Conservation (phyloP, 2,113 vertebrate species). For the Dromaius novaehollandiae region DNA sequence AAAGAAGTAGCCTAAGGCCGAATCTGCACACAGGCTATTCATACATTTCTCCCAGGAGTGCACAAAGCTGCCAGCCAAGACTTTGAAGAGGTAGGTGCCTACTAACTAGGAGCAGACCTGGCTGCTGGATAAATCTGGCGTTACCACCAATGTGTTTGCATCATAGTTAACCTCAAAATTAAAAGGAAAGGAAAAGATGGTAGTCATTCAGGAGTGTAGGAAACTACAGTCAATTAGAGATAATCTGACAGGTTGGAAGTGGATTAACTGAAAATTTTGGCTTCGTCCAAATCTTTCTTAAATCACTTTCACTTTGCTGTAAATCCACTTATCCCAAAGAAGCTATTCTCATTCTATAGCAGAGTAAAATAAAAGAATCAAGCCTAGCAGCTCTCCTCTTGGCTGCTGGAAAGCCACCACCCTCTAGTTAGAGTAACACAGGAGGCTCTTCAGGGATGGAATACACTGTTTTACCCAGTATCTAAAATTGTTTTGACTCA, state of each 20-base stretch:
- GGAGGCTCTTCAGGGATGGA: background rate
- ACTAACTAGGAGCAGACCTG: background rate
- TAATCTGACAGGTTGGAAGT: background rate
- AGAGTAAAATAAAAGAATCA: background rate
- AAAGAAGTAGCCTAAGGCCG: background rate
- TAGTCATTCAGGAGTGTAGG: background rate
- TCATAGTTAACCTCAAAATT: background rate
- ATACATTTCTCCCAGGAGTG: background rate
- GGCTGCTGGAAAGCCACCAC: background rate
- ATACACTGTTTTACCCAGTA: background rate
- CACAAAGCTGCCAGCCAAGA: background rate
- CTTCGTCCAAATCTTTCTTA: background rate
- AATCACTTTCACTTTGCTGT: background rate
- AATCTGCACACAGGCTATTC: background rate
- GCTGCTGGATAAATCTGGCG: background rate
- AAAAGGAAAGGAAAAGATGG: fast-evolving
- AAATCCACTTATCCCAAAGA: background rate
- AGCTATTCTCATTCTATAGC: background rate
- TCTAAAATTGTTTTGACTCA: background rate
- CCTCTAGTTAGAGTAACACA: background rate
- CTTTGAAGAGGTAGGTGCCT: background rate
- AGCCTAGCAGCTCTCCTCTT: background rate
- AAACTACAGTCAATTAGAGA: background rate
- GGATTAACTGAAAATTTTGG: background rate
- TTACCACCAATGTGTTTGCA: background rate